These are phyloP conservation scores for Hylaeus volcanicus DNA, from an alignment of 1,140 invertebrate genomes.

Conservation along the genomic window DNA sequence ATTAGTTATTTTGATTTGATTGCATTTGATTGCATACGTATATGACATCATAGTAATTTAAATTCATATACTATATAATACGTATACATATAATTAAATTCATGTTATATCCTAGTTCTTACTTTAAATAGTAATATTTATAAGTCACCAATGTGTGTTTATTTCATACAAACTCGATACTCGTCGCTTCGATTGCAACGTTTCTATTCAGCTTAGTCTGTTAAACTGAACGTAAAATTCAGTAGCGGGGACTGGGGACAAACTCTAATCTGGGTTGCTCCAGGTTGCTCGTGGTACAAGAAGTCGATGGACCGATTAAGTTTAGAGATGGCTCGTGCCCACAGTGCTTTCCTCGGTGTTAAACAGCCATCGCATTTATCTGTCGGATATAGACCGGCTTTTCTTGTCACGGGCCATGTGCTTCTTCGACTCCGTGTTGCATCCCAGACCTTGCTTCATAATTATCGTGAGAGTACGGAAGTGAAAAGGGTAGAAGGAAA, in stretches of 20 bases:
- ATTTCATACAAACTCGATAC: no score
- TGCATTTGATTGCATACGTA: no score
- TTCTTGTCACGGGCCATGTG: conserved; percentile 50
- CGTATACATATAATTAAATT: no score
- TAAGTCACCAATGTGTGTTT: no score
- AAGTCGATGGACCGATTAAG: conserved; percentile 50
- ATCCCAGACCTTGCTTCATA: conserved; percentile 25
- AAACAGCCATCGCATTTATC: conserved; percentile 57
- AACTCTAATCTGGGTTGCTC: conserved; percentile 18
- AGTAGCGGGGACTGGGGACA: background rate
- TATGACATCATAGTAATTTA: no score
- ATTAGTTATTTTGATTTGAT: no score
- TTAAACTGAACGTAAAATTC: background rate
- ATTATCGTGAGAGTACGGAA: conserved; percentile 25
- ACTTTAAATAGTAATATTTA: no score
- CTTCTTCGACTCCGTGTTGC: conserved; percentile 21
- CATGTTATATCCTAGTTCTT: no score
- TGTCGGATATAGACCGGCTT: conserved; percentile 49
- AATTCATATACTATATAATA: no score
- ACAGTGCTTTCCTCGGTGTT: conserved; percentile 45
- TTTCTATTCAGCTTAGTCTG: background rate
- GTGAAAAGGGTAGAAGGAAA: conserved; percentile 6
- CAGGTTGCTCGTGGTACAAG: conserved; percentile 5
- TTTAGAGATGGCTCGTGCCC: conserved; percentile 59
- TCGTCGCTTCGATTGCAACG: background rate